phyloP scores from a whole-genome alignment of 2,113 vertebrate species.

The Rhinopomastus cyanomelas region DNA sequence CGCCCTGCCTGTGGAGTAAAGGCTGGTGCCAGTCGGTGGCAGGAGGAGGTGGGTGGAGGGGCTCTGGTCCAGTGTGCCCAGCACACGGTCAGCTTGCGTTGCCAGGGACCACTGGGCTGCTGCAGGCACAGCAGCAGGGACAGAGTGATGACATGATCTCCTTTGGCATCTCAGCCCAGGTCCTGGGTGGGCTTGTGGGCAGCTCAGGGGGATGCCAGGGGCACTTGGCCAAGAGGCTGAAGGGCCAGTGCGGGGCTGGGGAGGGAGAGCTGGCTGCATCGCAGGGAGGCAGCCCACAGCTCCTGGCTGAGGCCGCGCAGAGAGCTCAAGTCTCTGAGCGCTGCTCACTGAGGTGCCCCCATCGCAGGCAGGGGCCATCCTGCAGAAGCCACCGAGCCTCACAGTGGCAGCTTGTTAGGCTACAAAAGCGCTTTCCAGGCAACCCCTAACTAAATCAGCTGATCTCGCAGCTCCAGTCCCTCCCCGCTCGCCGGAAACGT shows the following conservation, averaged over 20 bases:
- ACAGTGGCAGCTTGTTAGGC: neutral
- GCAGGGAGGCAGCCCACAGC: neutral
- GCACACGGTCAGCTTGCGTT: neutral
- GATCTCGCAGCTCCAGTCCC: neutral
- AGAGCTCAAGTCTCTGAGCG: neutral
- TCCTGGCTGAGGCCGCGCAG: neutral
- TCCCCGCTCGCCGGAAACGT: neutral
- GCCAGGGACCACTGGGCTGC: accelerated
- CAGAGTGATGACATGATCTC: neutral
- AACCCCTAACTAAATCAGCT: neutral
- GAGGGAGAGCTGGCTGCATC: neutral
- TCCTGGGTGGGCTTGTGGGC: accelerated
- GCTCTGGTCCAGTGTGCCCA: accelerated
- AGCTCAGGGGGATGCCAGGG: neutral
- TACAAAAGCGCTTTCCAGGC: neutral
- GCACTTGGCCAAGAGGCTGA: neutral
- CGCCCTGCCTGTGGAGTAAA: neutral
- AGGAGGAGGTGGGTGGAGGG: neutral
- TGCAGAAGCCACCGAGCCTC: neutral
- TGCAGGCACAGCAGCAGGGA: neutral
- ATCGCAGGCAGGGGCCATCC: neutral
- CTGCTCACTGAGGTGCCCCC: accelerated
- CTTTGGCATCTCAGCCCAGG: neutral
- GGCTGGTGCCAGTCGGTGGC: neutral
- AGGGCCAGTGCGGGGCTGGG: neutral